These are phyloP conservation scores for Sphyrna mokarran DNA, from an alignment of 2,113 vertebrate species.

Conservation along the genomic window DNA sequence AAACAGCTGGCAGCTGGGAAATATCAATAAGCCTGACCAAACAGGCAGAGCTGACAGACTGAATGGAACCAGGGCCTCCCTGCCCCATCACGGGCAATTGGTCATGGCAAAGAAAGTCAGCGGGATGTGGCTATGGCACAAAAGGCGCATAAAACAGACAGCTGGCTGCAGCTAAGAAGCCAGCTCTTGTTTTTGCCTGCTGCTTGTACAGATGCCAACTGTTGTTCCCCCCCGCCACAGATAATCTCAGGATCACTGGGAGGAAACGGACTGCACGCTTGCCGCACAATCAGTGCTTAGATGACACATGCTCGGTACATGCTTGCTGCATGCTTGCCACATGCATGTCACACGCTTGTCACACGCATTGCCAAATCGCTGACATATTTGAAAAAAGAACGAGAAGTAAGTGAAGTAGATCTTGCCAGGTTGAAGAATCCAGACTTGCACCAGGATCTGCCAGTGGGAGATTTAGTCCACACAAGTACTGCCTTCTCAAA, in stretches of 20 bases:
- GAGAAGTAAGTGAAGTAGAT: neutral
- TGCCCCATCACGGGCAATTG: slow-evolving; percentile 25
- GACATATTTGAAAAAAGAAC: neutral
- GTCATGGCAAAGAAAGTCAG: slow-evolving; percentile 30
- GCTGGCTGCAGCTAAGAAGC: slow-evolving; percentile 29
- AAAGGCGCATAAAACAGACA: slow-evolving; percentile 11
- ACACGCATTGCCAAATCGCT: neutral
- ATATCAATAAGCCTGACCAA: slow-evolving; percentile 17
- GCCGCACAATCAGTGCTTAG: neutral
- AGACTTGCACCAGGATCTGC: neutral
- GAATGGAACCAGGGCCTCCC: neutral
- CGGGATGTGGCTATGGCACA: slow-evolving; percentile 22
- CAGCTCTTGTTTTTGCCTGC: slow-evolving; percentile 25
- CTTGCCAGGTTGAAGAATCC: neutral
- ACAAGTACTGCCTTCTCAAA: slow-evolving; percentile 2
- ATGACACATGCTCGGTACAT: neutral
- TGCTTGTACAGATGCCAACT: slow-evolving; percentile 31
- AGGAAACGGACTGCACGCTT: slow-evolving; percentile 1
- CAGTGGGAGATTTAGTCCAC: neutral
- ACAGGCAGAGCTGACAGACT: slow-evolving; percentile 25
- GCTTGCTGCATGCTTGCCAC: slow-evolving; percentile 6
- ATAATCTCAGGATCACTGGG: neutral
- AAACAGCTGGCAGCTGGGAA: slow-evolving; percentile 35
- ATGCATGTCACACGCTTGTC: neutral
- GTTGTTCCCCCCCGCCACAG: slow-evolving; percentile 31